phyloP scores from a whole-genome alignment of 2,797 vertebrate species.

The Phalanger gymnotis region DNA sequence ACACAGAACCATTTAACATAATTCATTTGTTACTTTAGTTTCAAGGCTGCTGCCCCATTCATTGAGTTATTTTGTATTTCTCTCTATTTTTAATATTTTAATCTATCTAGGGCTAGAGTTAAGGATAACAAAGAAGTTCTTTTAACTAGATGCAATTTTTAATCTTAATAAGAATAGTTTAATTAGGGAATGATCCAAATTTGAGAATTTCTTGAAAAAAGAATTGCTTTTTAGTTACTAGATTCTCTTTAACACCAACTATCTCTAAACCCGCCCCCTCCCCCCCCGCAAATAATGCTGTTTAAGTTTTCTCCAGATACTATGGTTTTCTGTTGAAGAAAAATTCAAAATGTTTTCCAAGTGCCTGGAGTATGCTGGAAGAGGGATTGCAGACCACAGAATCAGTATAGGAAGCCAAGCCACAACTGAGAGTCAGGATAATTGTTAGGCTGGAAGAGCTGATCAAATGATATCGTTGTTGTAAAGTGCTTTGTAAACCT shows the following conservation, averaged over 20 bases:
- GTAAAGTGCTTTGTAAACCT: neutral
- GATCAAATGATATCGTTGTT: neutral
- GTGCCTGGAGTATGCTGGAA: conserved; percentile 23
- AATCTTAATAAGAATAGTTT: conserved; percentile 44
- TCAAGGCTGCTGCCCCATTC: conserved; percentile 34
- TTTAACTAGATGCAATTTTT: conserved; percentile 7
- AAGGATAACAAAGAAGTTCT: conserved; percentile 46
- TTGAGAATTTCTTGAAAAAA: conserved; percentile 37
- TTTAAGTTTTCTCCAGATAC: conserved; percentile 35
- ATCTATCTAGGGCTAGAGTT: neutral
- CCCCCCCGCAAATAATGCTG: neutral
- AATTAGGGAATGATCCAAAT: conserved; percentile 44
- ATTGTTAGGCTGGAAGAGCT: neutral
- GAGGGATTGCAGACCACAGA: neutral
- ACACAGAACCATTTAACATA: conserved; percentile 37
- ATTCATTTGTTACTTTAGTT: conserved; percentile 58
- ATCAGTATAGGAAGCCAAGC: neutral
- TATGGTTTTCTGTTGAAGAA: conserved; percentile 5
- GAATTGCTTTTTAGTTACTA: conserved; percentile 48
- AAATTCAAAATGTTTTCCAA: conserved; percentile 22
- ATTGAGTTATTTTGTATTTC: conserved; percentile 29
- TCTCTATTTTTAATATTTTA: conserved; percentile 49
- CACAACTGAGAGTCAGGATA: neutral
- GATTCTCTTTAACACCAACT: conserved; percentile 12
- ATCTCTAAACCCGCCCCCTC: neutral